phyloP scores from a whole-genome alignment of 2,113 vertebrate genomes.

The Hydrochoerus hydrochaeris region DNA sequence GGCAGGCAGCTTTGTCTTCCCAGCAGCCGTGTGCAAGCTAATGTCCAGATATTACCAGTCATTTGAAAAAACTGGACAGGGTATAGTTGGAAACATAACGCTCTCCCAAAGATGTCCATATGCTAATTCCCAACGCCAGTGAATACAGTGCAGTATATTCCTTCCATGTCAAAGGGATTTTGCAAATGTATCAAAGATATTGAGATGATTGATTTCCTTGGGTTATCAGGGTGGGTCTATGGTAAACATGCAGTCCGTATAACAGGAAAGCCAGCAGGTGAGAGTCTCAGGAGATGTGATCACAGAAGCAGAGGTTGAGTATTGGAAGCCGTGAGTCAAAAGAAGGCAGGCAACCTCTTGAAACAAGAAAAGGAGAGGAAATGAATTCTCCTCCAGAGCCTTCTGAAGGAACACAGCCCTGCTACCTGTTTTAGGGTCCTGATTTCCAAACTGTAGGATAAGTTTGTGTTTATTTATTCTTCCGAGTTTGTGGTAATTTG shows the following conservation, averaged over 20 bases:
- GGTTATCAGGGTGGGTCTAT: neutral
- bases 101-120: neutral
- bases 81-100: neutral
- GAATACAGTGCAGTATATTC: neutral
- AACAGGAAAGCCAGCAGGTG: neutral
- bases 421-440: neutral
- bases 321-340: neutral
- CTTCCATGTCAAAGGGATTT: neutral
- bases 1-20: constrained; percentile 15
- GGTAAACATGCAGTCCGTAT: neutral
- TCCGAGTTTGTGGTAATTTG: neutral
- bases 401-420: neutral
- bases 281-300: neutral
- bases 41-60: neutral
- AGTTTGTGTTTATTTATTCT: neutral
- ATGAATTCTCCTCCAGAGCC: neutral
- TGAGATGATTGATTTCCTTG: neutral
- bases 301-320: neutral
- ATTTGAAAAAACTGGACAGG: neutral
- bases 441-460: neutral
- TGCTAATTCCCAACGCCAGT: neutral
- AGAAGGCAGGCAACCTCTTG: neutral
- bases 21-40: neutral
- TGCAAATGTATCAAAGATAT: neutral
- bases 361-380: neutral